phyloP scores from a whole-genome alignment of 2,113 vertebrate species.

The Ornithorhynchus anatinus region DNA sequence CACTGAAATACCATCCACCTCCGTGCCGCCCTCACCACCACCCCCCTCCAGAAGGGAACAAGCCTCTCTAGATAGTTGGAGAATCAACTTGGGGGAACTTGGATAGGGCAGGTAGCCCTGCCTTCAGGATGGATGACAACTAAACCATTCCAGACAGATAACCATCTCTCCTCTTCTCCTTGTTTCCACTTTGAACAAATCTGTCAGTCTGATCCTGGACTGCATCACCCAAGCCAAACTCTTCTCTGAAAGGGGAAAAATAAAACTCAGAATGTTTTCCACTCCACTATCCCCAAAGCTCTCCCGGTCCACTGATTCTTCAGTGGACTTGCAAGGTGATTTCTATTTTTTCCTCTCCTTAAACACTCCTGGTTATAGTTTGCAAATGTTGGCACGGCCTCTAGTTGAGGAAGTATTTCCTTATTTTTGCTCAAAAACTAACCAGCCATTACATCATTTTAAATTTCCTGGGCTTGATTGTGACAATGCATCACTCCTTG shows the following conservation, averaged over 20 bases:
- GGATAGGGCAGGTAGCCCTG: too few species aligned
- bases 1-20: too few species aligned
- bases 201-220: background rate
- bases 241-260: too few species aligned
- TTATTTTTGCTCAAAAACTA: background rate
- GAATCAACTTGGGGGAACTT: too few species aligned
- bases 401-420: background rate
- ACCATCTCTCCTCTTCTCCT: too few species aligned
- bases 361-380: background rate
- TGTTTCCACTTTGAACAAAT: too few species aligned
- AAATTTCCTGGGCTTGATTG: background rate
- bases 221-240: background rate
- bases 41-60: too few species aligned
- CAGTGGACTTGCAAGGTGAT: fast-evolving
- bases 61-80: too few species aligned
- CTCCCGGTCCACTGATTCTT: background rate
- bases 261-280: background rate
- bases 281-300: background rate
- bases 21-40: too few species aligned
- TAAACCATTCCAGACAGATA: too few species aligned
- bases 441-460: background rate
- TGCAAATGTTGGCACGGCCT: background rate
- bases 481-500: background rate
- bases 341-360: background rate
- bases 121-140: too few species aligned